Conservation (phyloP, 2,113 vertebrate species). For the Peromyscus californicus region DNA sequence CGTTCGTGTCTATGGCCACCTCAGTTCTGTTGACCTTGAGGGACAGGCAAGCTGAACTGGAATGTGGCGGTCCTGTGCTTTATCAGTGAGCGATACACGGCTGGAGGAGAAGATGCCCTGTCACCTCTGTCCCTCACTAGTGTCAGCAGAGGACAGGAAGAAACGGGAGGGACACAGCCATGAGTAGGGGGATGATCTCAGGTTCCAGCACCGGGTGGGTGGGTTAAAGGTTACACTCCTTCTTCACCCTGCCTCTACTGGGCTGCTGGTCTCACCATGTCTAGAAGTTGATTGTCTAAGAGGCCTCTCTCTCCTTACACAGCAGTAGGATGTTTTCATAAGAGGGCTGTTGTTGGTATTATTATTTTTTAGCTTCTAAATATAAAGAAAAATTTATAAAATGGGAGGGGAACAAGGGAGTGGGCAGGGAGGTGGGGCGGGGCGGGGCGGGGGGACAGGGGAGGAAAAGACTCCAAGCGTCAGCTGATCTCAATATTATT, state of each 20-base stretch:
- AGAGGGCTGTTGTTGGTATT: slow-evolving; percentile 48
- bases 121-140: neutral
- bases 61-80: neutral
- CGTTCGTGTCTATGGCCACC: accelerated
- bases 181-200: neutral
- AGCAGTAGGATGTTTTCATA: neutral
- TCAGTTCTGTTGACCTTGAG: neutral
- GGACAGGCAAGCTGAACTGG: neutral
- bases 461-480: neutral
- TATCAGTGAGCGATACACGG: neutral
- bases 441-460: neutral
- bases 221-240: neutral
- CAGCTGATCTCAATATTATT: slow-evolving; percentile 50
- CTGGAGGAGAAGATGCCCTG: neutral
- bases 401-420: too few relatives aligned
- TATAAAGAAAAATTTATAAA: slow-evolving; percentile 34
- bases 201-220: neutral
- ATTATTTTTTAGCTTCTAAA: slow-evolving; percentile 61
- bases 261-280: accelerated
- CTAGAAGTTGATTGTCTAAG: neutral
- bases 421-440: neutral
- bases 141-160: neutral
- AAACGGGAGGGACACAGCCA: neutral
- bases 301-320: neutral
- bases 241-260: accelerated